A percentile compares a stretch with the other conserved stretches of the same genome.
phyloP scores from a whole-genome alignment of 2,113 vertebrate genomes.

The Coturnix japonica region DNA sequence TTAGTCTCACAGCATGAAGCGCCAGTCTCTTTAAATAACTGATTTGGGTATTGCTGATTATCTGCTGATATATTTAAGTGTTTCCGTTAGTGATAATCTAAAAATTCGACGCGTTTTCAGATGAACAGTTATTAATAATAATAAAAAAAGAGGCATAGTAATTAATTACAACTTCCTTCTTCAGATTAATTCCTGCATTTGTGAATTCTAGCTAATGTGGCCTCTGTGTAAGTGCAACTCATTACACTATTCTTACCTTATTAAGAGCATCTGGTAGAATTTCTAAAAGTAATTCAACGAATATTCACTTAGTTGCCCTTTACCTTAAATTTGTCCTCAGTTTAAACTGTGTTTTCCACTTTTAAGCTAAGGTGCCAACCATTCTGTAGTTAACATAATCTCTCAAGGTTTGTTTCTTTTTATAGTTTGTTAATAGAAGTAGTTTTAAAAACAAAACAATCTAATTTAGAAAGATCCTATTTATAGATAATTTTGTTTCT shows the following conservation, averaged over 20 bases:
- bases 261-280: not conserved
- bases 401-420: not conserved
- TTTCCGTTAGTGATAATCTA: not conserved
- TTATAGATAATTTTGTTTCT: not conserved
- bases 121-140: not conserved
- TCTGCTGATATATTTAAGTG: constrained; percentile 49
- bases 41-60: not conserved
- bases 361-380: not conserved
- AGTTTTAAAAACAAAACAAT: not conserved
- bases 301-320: not conserved
- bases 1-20: constrained; percentile 7
- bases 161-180: constrained; percentile 61
- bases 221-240: constrained; percentile 22
- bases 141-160: not conserved
- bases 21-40: not conserved
- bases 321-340: not conserved
- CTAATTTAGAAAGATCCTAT: not conserved
- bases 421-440: not conserved
- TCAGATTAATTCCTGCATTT: constrained; percentile 8
- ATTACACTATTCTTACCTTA: not conserved
- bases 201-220: constrained; percentile 2
- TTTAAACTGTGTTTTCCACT: not conserved
- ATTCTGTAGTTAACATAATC: not conserved
- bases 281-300: not conserved
- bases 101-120: not conserved